A percentile compares a stretch with the other conserved stretches of the same genome.
phyloP scores from a whole-genome alignment of 2,113 vertebrate genomes.

The Archocentrus centrarchus region DNA sequence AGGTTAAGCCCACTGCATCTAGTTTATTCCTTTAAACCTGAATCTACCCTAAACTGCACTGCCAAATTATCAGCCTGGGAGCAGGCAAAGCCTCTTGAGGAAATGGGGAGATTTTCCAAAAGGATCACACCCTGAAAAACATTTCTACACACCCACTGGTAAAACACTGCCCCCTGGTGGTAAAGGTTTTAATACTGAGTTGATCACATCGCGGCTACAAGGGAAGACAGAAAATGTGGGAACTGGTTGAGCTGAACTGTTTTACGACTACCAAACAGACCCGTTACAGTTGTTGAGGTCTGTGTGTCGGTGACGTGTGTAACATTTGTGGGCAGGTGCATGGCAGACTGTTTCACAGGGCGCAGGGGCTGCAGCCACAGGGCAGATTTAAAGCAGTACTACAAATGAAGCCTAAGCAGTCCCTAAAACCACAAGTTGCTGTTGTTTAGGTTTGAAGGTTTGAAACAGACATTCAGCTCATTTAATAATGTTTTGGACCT shows the following conservation, averaged over 20 bases:
- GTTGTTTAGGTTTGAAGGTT: neutral
- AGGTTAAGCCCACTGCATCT: neutral
- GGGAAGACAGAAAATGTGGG: neutral
- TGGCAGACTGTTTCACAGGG: too few species aligned
- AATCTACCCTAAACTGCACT: neutral
- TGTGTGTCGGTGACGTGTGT: too few species aligned
- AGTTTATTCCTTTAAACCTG: neutral
- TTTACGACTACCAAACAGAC: neutral
- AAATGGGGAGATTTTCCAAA: neutral
- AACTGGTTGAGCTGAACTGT: neutral
- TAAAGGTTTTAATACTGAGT: neutral
- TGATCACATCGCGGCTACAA: neutral
- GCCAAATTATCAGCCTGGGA: neutral
- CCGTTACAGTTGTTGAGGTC: neutral
- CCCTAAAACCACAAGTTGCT: too few species aligned
- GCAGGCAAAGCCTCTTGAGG: too few species aligned
- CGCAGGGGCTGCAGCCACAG: too few species aligned
- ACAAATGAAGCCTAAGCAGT: too few species aligned
- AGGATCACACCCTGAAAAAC: neutral
- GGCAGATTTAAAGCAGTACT: too few species aligned
- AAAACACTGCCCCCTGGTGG: conserved; percentile 4
- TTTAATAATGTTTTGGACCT: neutral
- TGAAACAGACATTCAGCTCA: neutral
- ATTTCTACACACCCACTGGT: neutral
- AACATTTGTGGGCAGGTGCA: too few species aligned